Evolutionary conservation across 2,888 invertebrate species (phyloP), one percentile per base, ranked within the genome.

Genomic region (Aelia acuminata): DNA sequence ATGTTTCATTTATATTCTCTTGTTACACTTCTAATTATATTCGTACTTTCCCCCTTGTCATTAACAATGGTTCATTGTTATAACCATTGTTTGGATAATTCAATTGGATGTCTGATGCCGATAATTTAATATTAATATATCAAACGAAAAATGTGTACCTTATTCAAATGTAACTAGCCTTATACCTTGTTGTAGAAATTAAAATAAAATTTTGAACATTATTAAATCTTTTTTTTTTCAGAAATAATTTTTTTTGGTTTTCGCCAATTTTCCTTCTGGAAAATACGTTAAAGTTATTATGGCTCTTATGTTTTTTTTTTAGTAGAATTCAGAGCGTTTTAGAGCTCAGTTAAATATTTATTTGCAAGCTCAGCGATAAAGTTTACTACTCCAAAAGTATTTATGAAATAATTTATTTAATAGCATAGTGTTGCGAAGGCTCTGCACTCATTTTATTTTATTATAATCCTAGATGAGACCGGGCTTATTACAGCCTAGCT

Each of bases 31-130:
- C 53, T 53, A 53, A 53, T 53, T 22, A 53, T 53, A 10, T 53
- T 53, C 7, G n/a, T 53, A 53, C n/a, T 53, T n/a, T n/a, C 2
- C 50, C 8, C 22, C 5, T n/a, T n/a, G 53, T 53, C 22, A 53
- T 53, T 53, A 53, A 53, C 53, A n/a, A 49, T 53, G n/a, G 53
- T 53, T 53, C 20, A 50, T 50, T 53, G 53, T n/a, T 53, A 53
- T 53, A 53, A n/a, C 53, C 11, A n/a, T 53, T 53, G 53, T 53
- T 53, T 1, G 5, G n/a, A 53, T n/a, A 53, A n/a, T 53, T 22
- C 22, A 53, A 53, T 53, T 53, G 8, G 1, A 50, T 2, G 3
- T 0, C 1, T 50, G 49, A 18, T 50, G 18, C 20, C 49, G 18
- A 18, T 53, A 53, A 2, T 53, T n/a, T 10, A 3, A 20, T 20